phyloP scores from a whole-genome alignment of 2,888 invertebrate species.

The Andrena trimmerana region DNA sequence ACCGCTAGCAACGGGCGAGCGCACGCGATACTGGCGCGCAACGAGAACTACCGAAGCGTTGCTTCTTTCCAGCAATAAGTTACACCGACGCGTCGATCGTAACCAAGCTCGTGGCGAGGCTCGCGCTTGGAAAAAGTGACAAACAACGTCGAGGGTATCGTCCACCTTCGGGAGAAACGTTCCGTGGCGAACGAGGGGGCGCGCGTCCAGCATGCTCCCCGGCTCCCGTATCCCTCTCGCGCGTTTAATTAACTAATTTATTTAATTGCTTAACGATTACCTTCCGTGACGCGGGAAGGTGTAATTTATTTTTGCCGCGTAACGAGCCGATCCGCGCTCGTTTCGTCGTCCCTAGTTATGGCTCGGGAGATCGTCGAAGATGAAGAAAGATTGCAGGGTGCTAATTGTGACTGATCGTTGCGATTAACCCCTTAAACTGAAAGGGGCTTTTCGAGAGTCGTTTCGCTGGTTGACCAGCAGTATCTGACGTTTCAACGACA shows the following conservation, averaged over 20 bases:
- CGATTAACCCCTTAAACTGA: neutral
- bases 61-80: slow-evolving; percentile 49
- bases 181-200: neutral
- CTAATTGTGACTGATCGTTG: slow-evolving; percentile 37
- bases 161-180: slow-evolving; percentile 20
- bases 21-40: slow-evolving; percentile 34
- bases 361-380: neutral
- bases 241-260: slow-evolving; percentile 60
- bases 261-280: slow-evolving; percentile 60
- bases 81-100: slow-evolving; percentile 40
- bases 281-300: slow-evolving; percentile 41
- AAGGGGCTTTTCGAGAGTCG: neutral
- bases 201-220: neutral
- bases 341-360: slow-evolving; percentile 17
- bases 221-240: slow-evolving; percentile 21
- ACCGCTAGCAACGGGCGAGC: neutral
- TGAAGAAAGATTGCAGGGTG: slow-evolving; percentile 7
- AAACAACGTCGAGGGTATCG: slow-evolving; percentile 41
- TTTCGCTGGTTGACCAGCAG: neutral
- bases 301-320: slow-evolving; percentile 51
- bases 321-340: slow-evolving; percentile 44
- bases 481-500: neutral
- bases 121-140: slow-evolving; percentile 47
- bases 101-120: slow-evolving; percentile 8
- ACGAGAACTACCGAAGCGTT: slow-evolving; percentile 43